These are phyloP conservation scores for Neelides folsomi DNA, from an alignment of 2,888 invertebrate genomes.

Conservation along the genomic window DNA sequence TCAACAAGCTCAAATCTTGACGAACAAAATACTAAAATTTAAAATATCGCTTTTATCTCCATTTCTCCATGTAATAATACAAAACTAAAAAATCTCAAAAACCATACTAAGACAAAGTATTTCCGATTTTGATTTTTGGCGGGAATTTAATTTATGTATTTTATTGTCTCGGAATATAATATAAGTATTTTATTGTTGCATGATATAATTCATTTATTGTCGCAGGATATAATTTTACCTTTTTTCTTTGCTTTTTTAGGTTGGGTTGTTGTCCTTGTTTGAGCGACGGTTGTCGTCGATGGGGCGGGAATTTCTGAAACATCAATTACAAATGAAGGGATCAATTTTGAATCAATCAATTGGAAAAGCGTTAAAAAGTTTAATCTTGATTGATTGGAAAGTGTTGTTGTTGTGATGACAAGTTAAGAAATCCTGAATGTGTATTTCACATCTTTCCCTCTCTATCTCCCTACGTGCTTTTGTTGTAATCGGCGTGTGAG, in stretches of 20 bases:
- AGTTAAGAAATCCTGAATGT: constrained; percentile 11
- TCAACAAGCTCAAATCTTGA: neutral
- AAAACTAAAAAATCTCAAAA: too few relatives aligned
- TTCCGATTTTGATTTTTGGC: too few relatives aligned
- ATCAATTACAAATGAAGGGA: constrained; percentile 1
- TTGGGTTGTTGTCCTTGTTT: constrained; percentile 15
- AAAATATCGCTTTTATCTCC: too few relatives aligned
- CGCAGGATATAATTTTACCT: neutral
- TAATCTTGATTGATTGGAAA: constrained; percentile 33
- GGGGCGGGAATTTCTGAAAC: constrained; percentile 70
- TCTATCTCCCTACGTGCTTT: constrained; percentile 1
- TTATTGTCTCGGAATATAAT: too few relatives aligned
- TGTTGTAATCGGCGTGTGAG: too few relatives aligned
- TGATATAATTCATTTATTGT: neutral
- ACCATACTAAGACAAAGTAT: too few relatives aligned
- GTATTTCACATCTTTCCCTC: constrained; percentile 1
- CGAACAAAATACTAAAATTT: neutral
- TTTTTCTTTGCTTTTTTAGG: constrained; percentile 15
- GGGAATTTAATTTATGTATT: too few relatives aligned
- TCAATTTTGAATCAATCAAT: neutral
- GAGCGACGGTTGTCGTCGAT: constrained; percentile 50
- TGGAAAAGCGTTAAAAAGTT: constrained; percentile 13
- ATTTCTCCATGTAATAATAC: too few relatives aligned
- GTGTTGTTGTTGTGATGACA: constrained; percentile 31
- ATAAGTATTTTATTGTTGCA: neutral